Conservation (phyloP, 2,797 vertebrate genomes). For the Siniperca obscura region DNA sequence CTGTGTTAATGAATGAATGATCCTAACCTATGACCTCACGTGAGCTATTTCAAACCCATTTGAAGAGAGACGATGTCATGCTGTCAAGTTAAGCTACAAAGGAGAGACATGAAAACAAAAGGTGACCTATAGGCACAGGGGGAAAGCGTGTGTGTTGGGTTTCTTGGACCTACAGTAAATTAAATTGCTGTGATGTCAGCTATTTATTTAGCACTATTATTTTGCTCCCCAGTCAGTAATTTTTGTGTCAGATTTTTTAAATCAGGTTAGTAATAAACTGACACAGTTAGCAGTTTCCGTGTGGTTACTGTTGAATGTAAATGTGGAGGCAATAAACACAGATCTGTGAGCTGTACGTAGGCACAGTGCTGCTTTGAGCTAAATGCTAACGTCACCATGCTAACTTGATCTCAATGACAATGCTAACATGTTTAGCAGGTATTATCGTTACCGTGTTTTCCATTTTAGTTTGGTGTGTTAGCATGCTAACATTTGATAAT, state of each 20-base stretch:
- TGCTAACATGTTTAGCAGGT: not conserved
- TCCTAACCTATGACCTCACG: slow-evolving; percentile 74
- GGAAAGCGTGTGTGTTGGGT: not conserved
- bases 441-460: not conserved
- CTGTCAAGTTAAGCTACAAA: slow-evolving; percentile 57
- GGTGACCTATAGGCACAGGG: slow-evolving; percentile 24
- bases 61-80: slow-evolving; percentile 44
- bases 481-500: slow-evolving; percentile 4
- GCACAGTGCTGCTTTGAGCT: too few relatives aligned
- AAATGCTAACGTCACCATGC: not conserved
- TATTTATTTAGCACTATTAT: not conserved
- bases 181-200: not conserved
- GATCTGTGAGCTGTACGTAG: too few relatives aligned
- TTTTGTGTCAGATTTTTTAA: not conserved
- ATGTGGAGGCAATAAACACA: not conserved
- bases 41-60: slow-evolving; percentile 51
- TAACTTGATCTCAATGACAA: not conserved
- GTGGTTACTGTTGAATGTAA: not conserved
- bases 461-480: not conserved
- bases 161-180: slow-evolving; percentile 43
- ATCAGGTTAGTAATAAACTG: not conserved
- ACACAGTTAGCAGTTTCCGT: not conserved
- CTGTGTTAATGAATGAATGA: slow-evolving; percentile 79
- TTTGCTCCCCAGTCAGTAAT: not conserved
- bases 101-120: slow-evolving; percentile 52